These are phyloP conservation scores for Anagrus nilaparvatae DNA, from an alignment of 1,140 invertebrate genomes.

Conservation along the genomic window DNA sequence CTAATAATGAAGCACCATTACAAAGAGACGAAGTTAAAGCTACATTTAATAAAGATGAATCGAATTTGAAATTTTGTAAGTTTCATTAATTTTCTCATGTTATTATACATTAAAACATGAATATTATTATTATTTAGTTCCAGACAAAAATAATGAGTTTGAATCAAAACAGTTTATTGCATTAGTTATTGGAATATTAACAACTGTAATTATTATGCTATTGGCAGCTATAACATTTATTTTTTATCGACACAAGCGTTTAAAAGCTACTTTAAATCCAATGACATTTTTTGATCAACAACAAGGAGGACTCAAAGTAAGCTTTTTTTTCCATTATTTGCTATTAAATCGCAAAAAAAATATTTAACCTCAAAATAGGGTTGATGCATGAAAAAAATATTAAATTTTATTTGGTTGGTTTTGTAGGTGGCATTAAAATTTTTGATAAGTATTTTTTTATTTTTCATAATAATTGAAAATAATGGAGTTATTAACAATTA, in stretches of 20 bases:
- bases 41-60: slow-evolving; percentile 46
- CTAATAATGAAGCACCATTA: slow-evolving; percentile 51
- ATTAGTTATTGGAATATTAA: slow-evolving; percentile 64
- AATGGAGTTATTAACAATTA: no score
- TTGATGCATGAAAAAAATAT: no score
- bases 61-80: slow-evolving; percentile 35
- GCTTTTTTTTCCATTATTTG: no score
- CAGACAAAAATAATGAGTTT: slow-evolving; percentile 38
- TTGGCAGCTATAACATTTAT: slow-evolving; percentile 60
- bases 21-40: slow-evolving; percentile 59
- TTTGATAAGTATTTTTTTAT: no score
- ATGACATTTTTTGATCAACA: slow-evolving; percentile 33
- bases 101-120: background rate
- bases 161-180: slow-evolving; percentile 57
- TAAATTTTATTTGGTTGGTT: no score
- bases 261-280: slow-evolving; percentile 41
- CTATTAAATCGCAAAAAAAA: no score
- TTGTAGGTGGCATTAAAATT: no score
- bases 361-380: no score
- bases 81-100: slow-evolving; percentile 13
- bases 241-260: slow-evolving; percentile 55
- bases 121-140: slow-evolving; percentile 24
- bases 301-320: slow-evolving; percentile 32
- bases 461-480: no score
- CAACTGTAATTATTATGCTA: slow-evolving; percentile 60